These are phyloP conservation scores for Saturnia japonica DNA, from an alignment of 2,888 invertebrate species.

Conservation along the genomic window DNA sequence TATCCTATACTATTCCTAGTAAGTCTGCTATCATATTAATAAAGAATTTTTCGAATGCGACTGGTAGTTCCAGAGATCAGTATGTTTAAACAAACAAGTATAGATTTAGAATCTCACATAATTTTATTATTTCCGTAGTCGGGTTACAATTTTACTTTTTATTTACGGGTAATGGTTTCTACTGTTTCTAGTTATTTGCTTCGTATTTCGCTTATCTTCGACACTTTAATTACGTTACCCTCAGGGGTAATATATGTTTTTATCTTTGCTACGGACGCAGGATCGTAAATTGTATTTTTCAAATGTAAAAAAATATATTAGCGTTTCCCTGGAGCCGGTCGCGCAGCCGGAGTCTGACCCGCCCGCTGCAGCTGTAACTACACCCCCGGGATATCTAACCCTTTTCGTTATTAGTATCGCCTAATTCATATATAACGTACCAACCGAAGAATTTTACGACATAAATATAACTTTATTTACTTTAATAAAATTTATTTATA, in stretches of 20 bases:
- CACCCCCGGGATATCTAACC: slow-evolving; percentile 9
- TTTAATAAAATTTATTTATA: not conserved
- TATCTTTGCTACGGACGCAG: not conserved
- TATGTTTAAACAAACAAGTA: no score
- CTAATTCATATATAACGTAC: not conserved
- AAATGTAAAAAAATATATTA: not conserved
- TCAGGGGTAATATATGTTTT: not conserved
- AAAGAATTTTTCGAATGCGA: no score
- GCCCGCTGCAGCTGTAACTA: not conserved
- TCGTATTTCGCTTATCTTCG: not conserved
- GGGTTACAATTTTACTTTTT: no score
- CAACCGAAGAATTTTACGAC: not conserved
- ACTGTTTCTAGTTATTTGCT: no score
- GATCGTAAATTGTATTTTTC: not conserved
- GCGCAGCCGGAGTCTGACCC: not conserved
- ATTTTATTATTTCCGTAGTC: no score
- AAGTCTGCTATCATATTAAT: no score
- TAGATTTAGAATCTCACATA: no score
- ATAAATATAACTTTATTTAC: not conserved
- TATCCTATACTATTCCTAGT: no score
- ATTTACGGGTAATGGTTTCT: no score
- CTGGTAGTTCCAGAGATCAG: no score
- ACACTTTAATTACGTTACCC: not conserved
- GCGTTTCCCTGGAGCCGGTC: not conserved
- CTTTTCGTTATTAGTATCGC: not conserved